These are phyloP conservation scores for Clarias batrachus DNA, from an alignment of 2,113 vertebrate species.

Conservation along the genomic window DNA sequence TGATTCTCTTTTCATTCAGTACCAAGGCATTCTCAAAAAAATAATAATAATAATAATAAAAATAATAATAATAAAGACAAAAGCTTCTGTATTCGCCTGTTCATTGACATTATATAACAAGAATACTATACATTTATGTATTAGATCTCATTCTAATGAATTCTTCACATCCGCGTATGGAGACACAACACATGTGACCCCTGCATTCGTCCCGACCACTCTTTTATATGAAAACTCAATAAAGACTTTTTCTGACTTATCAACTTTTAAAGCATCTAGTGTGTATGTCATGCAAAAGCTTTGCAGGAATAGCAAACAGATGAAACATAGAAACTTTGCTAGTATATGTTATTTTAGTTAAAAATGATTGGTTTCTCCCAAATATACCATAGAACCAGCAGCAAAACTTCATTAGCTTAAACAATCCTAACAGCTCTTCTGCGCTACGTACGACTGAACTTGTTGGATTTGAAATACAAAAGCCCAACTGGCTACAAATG, in stretches of 20 bases:
- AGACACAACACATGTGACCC: background rate
- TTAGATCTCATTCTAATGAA: slow-evolving; percentile 31
- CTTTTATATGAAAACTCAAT: slow-evolving; percentile 5
- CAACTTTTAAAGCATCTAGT: slow-evolving; percentile 48
- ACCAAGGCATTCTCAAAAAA: slow-evolving; percentile 33
- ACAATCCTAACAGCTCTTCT: slow-evolving; percentile 40
- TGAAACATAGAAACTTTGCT: slow-evolving; percentile 43
- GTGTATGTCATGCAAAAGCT: slow-evolving; percentile 50
- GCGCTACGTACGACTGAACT: slow-evolving; percentile 37
- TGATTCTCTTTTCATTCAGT: slow-evolving; percentile 40
- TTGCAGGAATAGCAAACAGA: slow-evolving; percentile 36
- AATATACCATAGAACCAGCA: slow-evolving; percentile 32
- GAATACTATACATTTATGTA: slow-evolving; percentile 48
- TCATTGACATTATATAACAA: slow-evolving; percentile 37
- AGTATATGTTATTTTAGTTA: slow-evolving; percentile 35
- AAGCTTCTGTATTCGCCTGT: slow-evolving; percentile 31
- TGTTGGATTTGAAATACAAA: slow-evolving; percentile 45
- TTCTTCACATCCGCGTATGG: background rate
- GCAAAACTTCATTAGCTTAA: slow-evolving; percentile 44
- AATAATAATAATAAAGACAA: background rate
- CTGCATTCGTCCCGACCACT: background rate
- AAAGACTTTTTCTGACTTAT: slow-evolving; percentile 26
- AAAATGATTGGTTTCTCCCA: slow-evolving; percentile 20
- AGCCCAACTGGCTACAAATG: slow-evolving; percentile 41
- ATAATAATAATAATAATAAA: background rate